Evolutionary conservation across 37 sponge, comb jelly and placozoan species (phyloP), one percentile per base, ranked within the genome.

Genomic region (Ianthella basta): DNA sequence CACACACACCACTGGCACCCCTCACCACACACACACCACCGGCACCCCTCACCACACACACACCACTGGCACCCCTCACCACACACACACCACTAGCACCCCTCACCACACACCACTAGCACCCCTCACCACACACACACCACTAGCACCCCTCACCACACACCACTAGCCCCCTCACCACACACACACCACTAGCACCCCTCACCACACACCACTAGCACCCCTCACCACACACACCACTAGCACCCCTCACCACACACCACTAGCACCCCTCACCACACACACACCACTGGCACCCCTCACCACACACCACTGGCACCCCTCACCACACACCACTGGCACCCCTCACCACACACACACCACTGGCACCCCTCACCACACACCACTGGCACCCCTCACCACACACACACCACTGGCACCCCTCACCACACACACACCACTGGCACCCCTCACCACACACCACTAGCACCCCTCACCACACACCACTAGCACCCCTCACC

Each of bases 1-100:
- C 50, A n/a, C n/a, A n/a, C 8, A 10, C 50, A 44, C 50, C 50
- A 44, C 50, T 0, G 44, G n/a, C n/a, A n/a, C n/a, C n/a, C n/a
- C n/a, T n/a, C 23, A 32, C 44, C 44, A 61, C 0, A n/a, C 25
- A 0, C 57, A 61, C 4, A 38, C 40, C 40, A 21, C 37, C 8
- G 64, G 63, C 82, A n/a, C 82, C 64, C 40, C 20, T n/a, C n/a
- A n/a, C n/a, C n/a, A n/a, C 50, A n/a, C n/a, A n/a, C 8, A 10
- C 50, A 44, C 50, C 50, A 44, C 50, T 0, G 44, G n/a, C n/a
- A n/a, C n/a, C n/a, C n/a, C n/a, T n/a, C 23, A 32, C 44, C 44
- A 61, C 0, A n/a, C 25, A 0, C 57, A 61, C 4, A 38, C 40
- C 40, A 21, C 37, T 37, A 40, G 63, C 82, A n/a, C 82, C 64